A percentile compares a stretch with the other conserved stretches of the same genome.
Conservation (phyloP, 2,797 vertebrate species). For the Macropus fuliginosus region DNA sequence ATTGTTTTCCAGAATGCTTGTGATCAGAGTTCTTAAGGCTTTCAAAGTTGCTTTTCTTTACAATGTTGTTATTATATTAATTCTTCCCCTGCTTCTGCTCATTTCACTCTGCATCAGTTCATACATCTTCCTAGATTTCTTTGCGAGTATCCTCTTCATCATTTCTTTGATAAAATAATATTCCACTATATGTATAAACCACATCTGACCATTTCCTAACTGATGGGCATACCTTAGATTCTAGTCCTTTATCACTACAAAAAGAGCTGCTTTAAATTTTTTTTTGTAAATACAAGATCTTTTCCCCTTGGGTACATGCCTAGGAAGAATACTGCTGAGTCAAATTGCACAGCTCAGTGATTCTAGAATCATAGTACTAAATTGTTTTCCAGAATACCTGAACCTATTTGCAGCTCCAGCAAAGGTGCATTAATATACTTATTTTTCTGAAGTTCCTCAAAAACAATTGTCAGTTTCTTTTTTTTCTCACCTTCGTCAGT, state of each 20-base stretch:
- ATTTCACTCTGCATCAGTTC: neutral
- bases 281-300: neutral
- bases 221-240: neutral
- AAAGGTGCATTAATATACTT: neutral
- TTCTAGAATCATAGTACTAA: neutral
- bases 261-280: neutral
- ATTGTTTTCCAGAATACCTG: neutral
- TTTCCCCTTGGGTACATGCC: neutral
- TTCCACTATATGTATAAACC: neutral
- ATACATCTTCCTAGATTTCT: neutral
- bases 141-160: neutral
- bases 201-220: neutral
- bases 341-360: neutral
- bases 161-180: neutral
- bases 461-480: neutral
- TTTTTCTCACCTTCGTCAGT: neutral
- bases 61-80: neutral
- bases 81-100: neutral
- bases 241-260: neutral
- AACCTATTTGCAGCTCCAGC: neutral
- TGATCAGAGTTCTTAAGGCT: neutral
- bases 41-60: neutral
- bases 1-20: no score
- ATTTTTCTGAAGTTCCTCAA: neutral
- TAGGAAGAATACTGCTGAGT: neutral